Evolutionary conservation across 2,113 vertebrate species (phyloP).

Genomic region (Campylomormyrus numenius): DNA sequence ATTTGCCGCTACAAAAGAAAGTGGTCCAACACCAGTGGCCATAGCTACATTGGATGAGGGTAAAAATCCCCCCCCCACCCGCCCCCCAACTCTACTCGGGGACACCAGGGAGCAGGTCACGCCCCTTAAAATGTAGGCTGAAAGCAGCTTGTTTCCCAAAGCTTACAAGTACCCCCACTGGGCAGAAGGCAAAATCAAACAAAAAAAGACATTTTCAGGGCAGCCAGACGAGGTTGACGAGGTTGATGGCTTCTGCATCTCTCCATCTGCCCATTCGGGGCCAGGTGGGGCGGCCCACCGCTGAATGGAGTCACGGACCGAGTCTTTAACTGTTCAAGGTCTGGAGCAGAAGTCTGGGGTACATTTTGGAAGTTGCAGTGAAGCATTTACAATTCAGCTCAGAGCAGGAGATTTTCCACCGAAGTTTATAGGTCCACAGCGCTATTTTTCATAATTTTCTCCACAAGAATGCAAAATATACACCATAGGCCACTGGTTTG

Average conservation of each 20-base stretch:
- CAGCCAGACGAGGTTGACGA: constrained; percentile 38
- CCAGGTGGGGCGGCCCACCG: not conserved
- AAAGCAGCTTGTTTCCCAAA: constrained; percentile 35
- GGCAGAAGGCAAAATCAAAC: constrained; percentile 33
- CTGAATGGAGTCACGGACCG: not conserved
- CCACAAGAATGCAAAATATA: not conserved
- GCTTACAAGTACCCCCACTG: constrained; percentile 39
- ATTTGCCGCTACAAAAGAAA: constrained; percentile 39
- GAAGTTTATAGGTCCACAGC: not conserved
- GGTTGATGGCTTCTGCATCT: constrained; percentile 25
- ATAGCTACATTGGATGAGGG: constrained; percentile 36
- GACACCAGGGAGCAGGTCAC: constrained; percentile 22
- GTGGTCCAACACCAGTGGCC: constrained; percentile 33
- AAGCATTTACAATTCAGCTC: not conserved
- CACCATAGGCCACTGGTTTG: not conserved
- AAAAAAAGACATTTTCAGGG: constrained; percentile 30
- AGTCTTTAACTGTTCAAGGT: constrained; percentile 1
- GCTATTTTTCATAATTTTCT: not conserved
- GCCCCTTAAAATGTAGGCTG: constrained; percentile 28
- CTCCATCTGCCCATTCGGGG: constrained; percentile 21
- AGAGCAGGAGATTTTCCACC: not conserved
- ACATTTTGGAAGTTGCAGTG: not conserved
- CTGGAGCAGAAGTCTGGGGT: not conserved
- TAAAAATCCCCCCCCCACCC: constrained; percentile 30
- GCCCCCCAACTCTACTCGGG: not conserved